Evolutionary conservation across 2,888 invertebrate species (phyloP).

Genomic region (Cephus nigrinus): DNA sequence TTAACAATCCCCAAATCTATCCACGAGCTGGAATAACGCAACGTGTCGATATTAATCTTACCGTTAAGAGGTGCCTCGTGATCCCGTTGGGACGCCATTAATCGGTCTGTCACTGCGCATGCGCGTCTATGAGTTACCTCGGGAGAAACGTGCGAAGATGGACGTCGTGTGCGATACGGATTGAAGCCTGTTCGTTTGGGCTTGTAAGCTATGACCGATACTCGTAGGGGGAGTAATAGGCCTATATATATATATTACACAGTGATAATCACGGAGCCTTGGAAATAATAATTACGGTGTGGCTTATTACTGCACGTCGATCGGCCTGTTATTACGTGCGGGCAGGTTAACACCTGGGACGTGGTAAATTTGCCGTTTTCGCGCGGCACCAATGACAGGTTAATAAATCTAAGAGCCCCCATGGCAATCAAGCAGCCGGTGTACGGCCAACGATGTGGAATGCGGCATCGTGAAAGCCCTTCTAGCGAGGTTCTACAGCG

Average conservation of each 20-base stretch:
- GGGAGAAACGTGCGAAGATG: neutral
- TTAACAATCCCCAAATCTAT: too few relatives aligned
- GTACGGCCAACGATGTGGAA: neutral
- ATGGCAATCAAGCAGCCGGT: conserved; percentile 49
- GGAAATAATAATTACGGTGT: conserved; percentile 52
- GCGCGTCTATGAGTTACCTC: neutral
- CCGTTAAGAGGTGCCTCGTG: too few relatives aligned
- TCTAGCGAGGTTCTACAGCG: neutral
- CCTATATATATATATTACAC: neutral
- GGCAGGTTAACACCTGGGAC: conserved; percentile 59
- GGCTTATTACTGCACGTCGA: conserved; percentile 40
- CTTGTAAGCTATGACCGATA: neutral
- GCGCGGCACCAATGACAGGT: conserved; percentile 56
- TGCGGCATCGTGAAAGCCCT: neutral
- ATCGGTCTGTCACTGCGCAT: neutral
- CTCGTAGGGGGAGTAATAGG: neutral
- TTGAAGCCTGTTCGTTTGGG: neutral
- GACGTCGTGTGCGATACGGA: neutral
- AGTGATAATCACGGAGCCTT: conserved; percentile 46
- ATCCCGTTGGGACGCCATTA: too few relatives aligned
- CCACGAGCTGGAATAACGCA: too few relatives aligned
- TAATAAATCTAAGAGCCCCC: conserved; percentile 55
- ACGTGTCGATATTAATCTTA: too few relatives aligned
- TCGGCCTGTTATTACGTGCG: conserved; percentile 22
- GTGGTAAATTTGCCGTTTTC: conserved; percentile 57